Conservation (phyloP, 2,888 invertebrate species). For the Nipponacmea schrenckii region DNA sequence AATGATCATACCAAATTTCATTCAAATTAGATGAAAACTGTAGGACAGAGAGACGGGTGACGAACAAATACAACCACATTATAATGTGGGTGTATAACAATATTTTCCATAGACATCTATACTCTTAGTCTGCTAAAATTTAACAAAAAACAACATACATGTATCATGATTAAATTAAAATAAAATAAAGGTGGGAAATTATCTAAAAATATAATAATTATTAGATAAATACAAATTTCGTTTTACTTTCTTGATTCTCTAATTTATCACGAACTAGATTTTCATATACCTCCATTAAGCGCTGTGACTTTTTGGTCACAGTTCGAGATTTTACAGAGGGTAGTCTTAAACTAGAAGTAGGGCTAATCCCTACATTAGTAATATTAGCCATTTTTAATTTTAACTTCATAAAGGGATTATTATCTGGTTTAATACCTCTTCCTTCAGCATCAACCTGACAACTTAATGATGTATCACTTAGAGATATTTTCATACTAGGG, state of each 20-base stretch:
- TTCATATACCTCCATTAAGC: constrained; percentile 51
- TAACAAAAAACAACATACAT: no score
- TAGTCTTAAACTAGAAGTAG: background rate
- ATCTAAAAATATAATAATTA: no score
- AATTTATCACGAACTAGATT: constrained; percentile 44
- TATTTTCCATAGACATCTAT: no score
- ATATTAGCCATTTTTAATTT: constrained; percentile 36
- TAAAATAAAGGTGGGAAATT: no score
- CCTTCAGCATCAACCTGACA: background rate
- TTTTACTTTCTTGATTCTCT: constrained; percentile 42
- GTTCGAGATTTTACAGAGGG: constrained; percentile 12
- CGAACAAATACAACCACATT: no score
- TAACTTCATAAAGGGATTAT: constrained; percentile 34
- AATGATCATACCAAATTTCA: no score
- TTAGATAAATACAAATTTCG: constrained; percentile 54
- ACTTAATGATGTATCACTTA: constrained; percentile 50
- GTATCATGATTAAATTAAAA: no score
- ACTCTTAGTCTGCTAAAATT: no score
- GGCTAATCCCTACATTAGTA: constrained; percentile 27
- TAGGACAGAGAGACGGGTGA: no score
- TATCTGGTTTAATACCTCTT: constrained; percentile 21
- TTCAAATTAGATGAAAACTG: no score
- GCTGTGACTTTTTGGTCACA: constrained; percentile 48
- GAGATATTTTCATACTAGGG: constrained; percentile 50
- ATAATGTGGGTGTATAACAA: no score